phyloP scores from a whole-genome alignment of 2,797 vertebrate species.

The Aeoliscus strigatus region DNA sequence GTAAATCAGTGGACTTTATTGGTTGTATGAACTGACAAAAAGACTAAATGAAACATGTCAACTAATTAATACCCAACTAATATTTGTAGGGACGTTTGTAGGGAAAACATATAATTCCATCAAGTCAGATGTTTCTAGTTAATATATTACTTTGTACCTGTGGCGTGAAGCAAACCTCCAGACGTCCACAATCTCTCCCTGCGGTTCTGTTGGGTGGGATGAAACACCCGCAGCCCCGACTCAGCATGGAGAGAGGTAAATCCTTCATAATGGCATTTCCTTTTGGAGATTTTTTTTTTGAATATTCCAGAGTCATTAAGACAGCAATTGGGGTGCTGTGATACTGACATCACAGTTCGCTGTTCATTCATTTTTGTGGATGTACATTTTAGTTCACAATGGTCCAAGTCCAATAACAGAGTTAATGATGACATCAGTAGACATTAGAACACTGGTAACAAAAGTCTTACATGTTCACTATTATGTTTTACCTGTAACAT shows the following conservation, averaged over 20 bases:
- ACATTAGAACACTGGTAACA: too few species aligned
- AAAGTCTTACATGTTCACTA: too few species aligned
- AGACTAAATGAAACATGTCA: too few species aligned
- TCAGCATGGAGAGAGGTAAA: slow-evolving; percentile 75
- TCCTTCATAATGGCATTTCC: slow-evolving; percentile 57
- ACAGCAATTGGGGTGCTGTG: too few species aligned
- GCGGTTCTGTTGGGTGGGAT: slow-evolving; percentile 48
- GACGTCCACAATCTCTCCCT: slow-evolving; percentile 63
- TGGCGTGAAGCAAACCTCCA: slow-evolving; percentile 78
- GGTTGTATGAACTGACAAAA: too few species aligned
- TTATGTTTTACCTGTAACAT: background rate
- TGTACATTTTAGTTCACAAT: too few species aligned
- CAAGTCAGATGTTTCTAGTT: too few species aligned
- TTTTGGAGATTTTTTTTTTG: background rate
- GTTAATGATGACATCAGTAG: too few species aligned
- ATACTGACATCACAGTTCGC: too few species aligned
- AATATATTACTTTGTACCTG: slow-evolving; percentile 58
- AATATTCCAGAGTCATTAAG: background rate
- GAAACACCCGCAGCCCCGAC: slow-evolving; percentile 69
- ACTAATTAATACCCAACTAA: background rate
- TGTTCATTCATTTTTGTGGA: too few species aligned
- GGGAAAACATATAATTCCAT: too few species aligned
- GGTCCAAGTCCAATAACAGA: too few species aligned
- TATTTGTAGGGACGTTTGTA: background rate
- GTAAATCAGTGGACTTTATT: background rate